Conservation (phyloP, 1,140 invertebrate species). For the Aricia agestis region DNA sequence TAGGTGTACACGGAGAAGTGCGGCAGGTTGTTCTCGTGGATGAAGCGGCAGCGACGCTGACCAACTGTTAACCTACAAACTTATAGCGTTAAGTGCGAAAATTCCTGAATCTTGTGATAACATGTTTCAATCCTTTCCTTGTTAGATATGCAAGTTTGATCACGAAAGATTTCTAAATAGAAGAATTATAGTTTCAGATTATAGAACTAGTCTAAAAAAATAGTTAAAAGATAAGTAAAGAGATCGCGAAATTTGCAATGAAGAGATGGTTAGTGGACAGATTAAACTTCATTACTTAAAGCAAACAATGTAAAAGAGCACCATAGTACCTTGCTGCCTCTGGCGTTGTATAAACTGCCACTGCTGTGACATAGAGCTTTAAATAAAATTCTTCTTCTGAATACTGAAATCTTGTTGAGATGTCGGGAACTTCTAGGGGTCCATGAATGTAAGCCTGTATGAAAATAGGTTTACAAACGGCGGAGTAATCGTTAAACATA, state of each 20-base stretch:
- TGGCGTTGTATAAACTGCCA: constrained; percentile 65
- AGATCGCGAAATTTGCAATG: too few relatives aligned
- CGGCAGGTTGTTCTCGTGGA: constrained; percentile 78
- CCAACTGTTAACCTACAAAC: constrained; percentile 72
- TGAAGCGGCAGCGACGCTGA: constrained; percentile 81
- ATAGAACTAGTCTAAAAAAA: too few relatives aligned
- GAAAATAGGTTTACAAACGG: too few relatives aligned
- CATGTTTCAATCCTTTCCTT: too few relatives aligned
- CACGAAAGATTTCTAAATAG: too few relatives aligned
- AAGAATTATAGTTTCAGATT: too few relatives aligned
- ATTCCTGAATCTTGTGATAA: too few relatives aligned
- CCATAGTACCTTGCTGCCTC: constrained; percentile 64
- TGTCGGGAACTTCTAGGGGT: constrained; percentile 77
- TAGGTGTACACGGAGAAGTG: constrained; percentile 81
- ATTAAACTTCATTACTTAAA: too few relatives aligned
- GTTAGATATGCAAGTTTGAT: too few relatives aligned
- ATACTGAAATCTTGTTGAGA: constrained; percentile 72
- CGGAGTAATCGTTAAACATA: too few relatives aligned
- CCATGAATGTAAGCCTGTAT: constrained; percentile 78
- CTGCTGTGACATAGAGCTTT: constrained; percentile 69
- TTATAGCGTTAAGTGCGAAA: neutral
- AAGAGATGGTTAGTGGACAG: too few relatives aligned
- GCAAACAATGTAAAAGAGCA: neutral
- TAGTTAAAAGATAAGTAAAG: too few relatives aligned
- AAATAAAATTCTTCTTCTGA: constrained; percentile 70